Base-by-base conservation (phyloP, 1,140 invertebrate genomes). In the Meteorus sp. region DNA sequence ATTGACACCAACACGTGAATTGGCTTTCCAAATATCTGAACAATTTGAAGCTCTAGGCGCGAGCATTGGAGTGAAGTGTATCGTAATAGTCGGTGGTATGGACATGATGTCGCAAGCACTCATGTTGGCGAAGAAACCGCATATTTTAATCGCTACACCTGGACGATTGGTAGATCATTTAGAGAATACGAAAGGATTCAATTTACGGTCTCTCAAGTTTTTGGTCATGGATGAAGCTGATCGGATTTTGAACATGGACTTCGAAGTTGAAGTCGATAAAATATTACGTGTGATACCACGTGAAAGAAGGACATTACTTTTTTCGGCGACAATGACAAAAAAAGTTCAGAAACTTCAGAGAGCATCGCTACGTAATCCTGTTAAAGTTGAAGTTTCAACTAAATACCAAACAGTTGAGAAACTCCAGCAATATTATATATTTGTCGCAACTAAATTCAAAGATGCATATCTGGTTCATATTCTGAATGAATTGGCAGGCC, bases 391-490 rank as follows among this genome's bases (percentile, higher is more conserved):
- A 78, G 94, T 98, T 1, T 95, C 93, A 0, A 95, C 89, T 3
- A 98, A 98, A 75, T 99, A 98, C 78, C 94, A 98, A 81, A 99
- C 97, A 7, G 97, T 99, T 0, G 95, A 97, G 43, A 96, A 97
- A 73, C 79, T 99, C 11, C 88, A 94, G 67, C 97, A 99, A 75
- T 94, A 89, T 78, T 99, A 99, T 72, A 67, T 99, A 3, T 99
- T 99, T 74, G 91, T 99, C 68, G 97, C 97, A 0, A 93, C 92
- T 56, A 97, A 97, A 81, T 98, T 97, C 72, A 94, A 93, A 79
- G 87, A 80, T 87, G 85, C 67, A 80, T 91, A 51, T 90, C 90
- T 1, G 20, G 94, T 98, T 13, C 92, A 97, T 73, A 89, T 99
- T 25, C 77, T 99, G 5, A 99, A 98, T 78, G 95, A 99, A 83